These are phyloP conservation scores for Calephelis nemesis DNA, from an alignment of 1,140 invertebrate genomes.

Conservation along the genomic window DNA sequence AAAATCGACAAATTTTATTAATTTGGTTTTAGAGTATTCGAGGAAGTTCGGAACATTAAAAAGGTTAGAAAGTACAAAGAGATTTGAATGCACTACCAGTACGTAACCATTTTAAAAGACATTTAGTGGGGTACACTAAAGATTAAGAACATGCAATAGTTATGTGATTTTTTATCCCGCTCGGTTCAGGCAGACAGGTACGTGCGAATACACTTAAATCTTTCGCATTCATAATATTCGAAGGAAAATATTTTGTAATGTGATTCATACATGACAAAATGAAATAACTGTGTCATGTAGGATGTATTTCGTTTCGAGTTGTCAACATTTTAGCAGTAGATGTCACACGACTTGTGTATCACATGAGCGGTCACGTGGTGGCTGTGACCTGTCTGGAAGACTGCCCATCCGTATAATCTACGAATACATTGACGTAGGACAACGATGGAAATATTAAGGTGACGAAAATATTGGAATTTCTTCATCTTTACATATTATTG, in stretches of 20 bases:
- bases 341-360: not conserved
- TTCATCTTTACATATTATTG: not conserved
- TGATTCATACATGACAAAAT: too few relatives aligned
- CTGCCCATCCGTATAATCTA: slow-evolving; percentile 5
- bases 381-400: slow-evolving; percentile 5
- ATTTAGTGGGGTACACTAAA: too few relatives aligned
- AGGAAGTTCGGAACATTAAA: too few relatives aligned
- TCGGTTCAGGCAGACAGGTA: too few relatives aligned
- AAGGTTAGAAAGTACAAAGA: too few relatives aligned
- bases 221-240: not conserved
- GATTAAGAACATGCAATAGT: too few relatives aligned
- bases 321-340: not conserved
- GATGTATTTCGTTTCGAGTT: not conserved
- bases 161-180: too few relatives aligned
- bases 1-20: too few relatives aligned
- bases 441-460: not conserved
- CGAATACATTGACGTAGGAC: slow-evolving; percentile 1
- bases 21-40: too few relatives aligned
- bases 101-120: too few relatives aligned
- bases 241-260: too few relatives aligned
- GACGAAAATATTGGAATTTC: not conserved
- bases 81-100: too few relatives aligned
- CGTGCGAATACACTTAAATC: not conserved
- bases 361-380: not conserved
- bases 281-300: not conserved